Conservation (phyloP, 2,797 vertebrate species). For the Microhierax caerulescens region DNA sequence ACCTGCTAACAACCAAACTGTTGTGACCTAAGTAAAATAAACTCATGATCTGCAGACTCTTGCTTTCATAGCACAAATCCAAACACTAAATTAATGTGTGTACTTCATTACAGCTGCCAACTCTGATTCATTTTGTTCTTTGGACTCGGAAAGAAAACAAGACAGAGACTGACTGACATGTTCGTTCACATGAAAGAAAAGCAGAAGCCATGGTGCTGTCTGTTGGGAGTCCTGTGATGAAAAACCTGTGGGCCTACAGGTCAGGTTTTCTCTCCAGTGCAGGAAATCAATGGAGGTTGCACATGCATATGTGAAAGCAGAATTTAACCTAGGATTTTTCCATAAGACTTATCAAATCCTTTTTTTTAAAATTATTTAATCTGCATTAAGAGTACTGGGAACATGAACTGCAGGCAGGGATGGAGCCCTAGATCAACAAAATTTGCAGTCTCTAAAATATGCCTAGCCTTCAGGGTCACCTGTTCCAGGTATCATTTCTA, state of each 20-base stretch:
- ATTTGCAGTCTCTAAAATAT: background rate
- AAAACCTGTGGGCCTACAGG: background rate
- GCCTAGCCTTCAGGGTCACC: background rate
- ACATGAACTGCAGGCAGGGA: background rate
- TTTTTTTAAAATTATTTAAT: background rate
- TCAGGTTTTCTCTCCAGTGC: background rate
- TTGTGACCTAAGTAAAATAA: background rate
- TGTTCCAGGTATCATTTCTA: background rate
- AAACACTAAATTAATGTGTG: background rate
- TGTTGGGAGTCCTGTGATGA: background rate
- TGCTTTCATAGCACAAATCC: conserved; percentile 27
- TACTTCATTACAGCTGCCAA: conserved; percentile 34
- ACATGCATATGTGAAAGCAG: background rate
- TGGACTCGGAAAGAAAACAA: conserved; percentile 4
- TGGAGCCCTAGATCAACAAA: background rate
- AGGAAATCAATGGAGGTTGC: background rate
- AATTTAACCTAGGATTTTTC: background rate
- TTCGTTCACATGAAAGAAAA: conserved; percentile 24
- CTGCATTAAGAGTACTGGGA: background rate
- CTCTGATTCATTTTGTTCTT: conserved; percentile 36
- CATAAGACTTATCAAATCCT: background rate
- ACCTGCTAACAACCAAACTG: background rate
- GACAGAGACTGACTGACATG: background rate
- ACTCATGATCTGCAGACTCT: background rate
- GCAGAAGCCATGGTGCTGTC: background rate